A percentile compares a stretch with the other conserved stretches of the same genome.
Evolutionary conservation across 2,113 vertebrate genomes (phyloP).

Genomic region (Miniopterus natalensis): DNA sequence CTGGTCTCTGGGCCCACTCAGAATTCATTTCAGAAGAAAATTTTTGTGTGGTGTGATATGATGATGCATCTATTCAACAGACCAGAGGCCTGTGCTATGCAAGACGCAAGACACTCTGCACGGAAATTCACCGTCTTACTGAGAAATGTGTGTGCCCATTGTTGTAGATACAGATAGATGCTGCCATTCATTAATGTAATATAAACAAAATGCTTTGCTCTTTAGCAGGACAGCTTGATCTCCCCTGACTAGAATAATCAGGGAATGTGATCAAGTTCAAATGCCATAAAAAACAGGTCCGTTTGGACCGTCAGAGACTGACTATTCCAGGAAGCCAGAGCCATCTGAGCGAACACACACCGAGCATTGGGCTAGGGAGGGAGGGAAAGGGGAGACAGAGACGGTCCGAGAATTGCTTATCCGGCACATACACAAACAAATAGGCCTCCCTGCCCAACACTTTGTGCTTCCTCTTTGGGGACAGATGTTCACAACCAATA

Average conservation of each 20-base stretch:
- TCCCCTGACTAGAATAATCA: background rate
- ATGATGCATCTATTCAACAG: background rate
- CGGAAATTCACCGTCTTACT: background rate
- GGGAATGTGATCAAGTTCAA: background rate
- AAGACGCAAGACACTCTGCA: background rate
- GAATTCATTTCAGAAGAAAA: background rate
- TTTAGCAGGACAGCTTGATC: background rate
- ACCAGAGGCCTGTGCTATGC: accelerated
- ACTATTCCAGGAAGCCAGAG: background rate
- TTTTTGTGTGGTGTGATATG: accelerated
- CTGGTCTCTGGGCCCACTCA: background rate
- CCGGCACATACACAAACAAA: background rate
- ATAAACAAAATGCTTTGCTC: background rate
- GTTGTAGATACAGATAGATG: accelerated
- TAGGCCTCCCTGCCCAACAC: background rate
- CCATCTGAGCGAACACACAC: too few species aligned
- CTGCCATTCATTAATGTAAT: accelerated
- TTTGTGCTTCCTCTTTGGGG: background rate
- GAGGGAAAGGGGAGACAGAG: background rate
- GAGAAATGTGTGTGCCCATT: accelerated
- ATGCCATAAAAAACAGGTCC: background rate
- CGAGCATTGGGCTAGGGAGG: background rate
- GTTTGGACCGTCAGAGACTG: background rate
- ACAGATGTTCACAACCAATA: conserved; percentile 17
- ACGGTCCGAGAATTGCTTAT: background rate